Conservation (phyloP, 2,797 vertebrate genomes). For the Epinephelus coioides region DNA sequence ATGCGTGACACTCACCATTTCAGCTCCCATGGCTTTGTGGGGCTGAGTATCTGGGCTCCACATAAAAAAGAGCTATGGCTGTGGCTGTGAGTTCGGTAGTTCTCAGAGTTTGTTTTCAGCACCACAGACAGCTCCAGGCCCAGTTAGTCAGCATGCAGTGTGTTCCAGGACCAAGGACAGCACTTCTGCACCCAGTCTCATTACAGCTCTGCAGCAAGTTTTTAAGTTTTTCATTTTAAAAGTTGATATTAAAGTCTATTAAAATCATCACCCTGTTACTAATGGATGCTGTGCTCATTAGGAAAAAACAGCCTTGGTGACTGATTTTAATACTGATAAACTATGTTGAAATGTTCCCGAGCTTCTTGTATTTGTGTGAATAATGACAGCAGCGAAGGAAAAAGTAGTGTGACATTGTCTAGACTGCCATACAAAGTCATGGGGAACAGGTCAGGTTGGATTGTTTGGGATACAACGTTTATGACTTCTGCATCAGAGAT, state of each 20-base stretch:
- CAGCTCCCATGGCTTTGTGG: neutral
- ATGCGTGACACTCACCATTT: neutral
- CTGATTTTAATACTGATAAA: neutral
- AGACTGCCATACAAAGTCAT: neutral
- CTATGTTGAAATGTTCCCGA: neutral
- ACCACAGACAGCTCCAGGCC: slow-evolving; percentile 33
- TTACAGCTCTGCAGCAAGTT: neutral
- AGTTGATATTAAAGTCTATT: slow-evolving; percentile 9
- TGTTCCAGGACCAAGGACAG: slow-evolving; percentile 58
- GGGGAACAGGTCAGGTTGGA: neutral
- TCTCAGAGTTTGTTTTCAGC: slow-evolving; percentile 27
- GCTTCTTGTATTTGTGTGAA: neutral
- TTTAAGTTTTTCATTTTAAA: neutral
- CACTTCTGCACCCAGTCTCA: neutral
- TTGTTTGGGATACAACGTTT: neutral
- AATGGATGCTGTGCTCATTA: neutral
- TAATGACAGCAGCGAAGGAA: neutral
- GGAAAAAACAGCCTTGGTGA: neutral
- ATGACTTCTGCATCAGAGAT: neutral
- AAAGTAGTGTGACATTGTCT: neutral
- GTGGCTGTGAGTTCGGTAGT: neutral
- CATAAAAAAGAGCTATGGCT: neutral
- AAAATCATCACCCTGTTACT: neutral
- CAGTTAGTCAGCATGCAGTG: neutral
- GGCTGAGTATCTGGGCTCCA: neutral